Percentiles rank a stretch among this genome's conserved stretches.
Conservation (phyloP, 2,888 invertebrate genomes). For the Strigamia maritima region DNA sequence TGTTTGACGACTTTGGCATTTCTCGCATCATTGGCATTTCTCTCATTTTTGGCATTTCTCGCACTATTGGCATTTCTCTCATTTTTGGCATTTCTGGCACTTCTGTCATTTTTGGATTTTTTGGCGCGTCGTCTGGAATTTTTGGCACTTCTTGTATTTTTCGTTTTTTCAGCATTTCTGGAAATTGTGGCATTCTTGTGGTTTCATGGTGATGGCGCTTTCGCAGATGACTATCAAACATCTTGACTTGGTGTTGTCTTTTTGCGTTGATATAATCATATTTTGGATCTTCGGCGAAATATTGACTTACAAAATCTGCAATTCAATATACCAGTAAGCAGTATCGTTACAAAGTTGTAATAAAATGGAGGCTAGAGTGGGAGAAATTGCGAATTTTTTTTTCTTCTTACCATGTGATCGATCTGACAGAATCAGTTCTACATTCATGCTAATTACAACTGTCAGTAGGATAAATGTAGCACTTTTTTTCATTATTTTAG, state of each 20-base stretch:
- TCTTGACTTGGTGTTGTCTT: not conserved
- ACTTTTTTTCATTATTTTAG: not conserved
- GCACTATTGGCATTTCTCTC: no score
- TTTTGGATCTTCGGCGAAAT: no score
- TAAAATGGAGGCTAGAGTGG: not conserved
- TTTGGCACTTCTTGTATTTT: no score
- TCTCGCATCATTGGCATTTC: no score
- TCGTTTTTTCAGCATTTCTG: no score
- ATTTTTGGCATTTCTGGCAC: no score
- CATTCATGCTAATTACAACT: not conserved
- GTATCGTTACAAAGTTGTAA: not conserved
- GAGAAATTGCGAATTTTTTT: not conserved
- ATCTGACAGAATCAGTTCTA: not conserved
- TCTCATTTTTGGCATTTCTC: no score
- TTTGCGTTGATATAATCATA: not conserved
- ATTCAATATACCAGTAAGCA: not conserved
- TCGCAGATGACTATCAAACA: no score
- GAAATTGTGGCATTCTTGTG: not conserved
- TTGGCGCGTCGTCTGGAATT: no score
- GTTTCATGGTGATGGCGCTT: not conserved
- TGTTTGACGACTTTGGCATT: no score
- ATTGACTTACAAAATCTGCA: not conserved
- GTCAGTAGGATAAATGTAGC: not conserved
- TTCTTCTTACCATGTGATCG: not conserved
- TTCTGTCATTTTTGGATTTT: no score